Percentiles rank a stretch among this genome's conserved stretches.
Evolutionary conservation across 2,888 invertebrate species (phyloP).

Genomic region (Caenorhabditis uteleia): DNA sequence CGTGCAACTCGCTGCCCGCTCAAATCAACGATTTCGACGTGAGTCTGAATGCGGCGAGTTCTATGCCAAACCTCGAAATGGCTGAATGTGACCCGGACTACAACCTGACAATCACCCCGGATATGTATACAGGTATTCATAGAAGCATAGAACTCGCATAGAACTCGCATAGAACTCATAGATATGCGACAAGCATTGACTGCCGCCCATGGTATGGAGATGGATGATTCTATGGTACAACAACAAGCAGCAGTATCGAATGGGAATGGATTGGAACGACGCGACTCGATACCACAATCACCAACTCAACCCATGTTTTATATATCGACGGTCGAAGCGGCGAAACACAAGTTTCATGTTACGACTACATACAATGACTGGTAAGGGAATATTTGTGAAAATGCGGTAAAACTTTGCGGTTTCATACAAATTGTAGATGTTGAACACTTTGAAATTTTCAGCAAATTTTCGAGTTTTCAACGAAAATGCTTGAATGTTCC

Average conservation of each 20-base stretch:
- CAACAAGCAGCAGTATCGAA: too few relatives aligned
- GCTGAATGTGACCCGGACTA: conserved; percentile 64
- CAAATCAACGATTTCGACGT: conserved; percentile 45
- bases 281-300: conserved; percentile 32
- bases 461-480: too few relatives aligned
- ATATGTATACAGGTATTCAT: conserved; percentile 61
- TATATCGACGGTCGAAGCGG: conserved; percentile 53
- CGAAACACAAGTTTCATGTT: conserved; percentile 59
- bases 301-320: conserved; percentile 52
- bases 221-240: too few relatives aligned
- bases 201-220: conserved; percentile 12
- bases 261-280: too few relatives aligned
- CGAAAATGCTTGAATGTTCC: too few relatives aligned
- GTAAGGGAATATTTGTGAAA: too few relatives aligned
- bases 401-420: too few relatives aligned
- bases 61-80: conserved; percentile 57
- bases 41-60: conserved; percentile 38
- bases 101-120: conserved; percentile 65
- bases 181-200: conserved; percentile 55
- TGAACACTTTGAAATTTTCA: too few relatives aligned
- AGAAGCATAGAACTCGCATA: too few relatives aligned
- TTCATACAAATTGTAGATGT: too few relatives aligned
- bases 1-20: conserved; percentile 53
- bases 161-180: too few relatives aligned
- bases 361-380: conserved; percentile 48